Base-by-base conservation (phyloP, 2,797 vertebrate species). In the Poeciliopsis paucimaculata region DNA sequence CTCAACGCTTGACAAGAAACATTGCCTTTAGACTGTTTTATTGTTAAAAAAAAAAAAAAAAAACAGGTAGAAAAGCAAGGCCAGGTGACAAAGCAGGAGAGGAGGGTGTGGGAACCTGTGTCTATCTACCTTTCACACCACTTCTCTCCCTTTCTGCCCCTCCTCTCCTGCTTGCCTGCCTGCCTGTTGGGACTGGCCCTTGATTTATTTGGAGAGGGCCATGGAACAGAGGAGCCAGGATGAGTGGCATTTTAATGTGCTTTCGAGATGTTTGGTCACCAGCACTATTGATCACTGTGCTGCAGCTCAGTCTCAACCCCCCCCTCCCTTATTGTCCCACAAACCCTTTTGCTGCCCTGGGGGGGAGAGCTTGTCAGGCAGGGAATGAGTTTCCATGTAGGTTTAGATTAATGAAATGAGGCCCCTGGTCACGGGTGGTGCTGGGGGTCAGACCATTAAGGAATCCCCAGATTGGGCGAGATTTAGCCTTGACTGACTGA, bases 191-290 rank as follows among this genome's bases (percentile, higher is more conserved):
- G 94, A 94, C 92, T 75, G 26, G 90, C 90, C 86, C 90, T 91
- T 96, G 94, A 96, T 96, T 96, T 95, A 96, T 96, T 95, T 94
- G 91, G 94, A 94, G 91, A 90, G 92, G 87, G 88, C 83, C 85
- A 87, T 81, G 89, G 91, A 93, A 93, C 75, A 76, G 83, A 91
- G 88, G 88, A 87, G 83, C 88, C 86, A 75, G 92, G 92, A 95
- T 95, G 95, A 96, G 94, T 96, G 95, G 94, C 95, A 93, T 95
- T 96, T 96, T 96, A 96, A 96, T 96, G 95, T 95, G 95, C 93
- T 96, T 96, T 96, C 93, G 93, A 95, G 91, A 95, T 96, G 95
- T 95, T 96, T 95, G 95, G 95, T 96, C 95, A 95, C 94, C 95
- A 95, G 95, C 94, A 89, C 94, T 96, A 96, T 96, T 96, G 95